Conservation (phyloP, 92 coral and sea anemone genomes). For the Pocillopora meandrina region DNA sequence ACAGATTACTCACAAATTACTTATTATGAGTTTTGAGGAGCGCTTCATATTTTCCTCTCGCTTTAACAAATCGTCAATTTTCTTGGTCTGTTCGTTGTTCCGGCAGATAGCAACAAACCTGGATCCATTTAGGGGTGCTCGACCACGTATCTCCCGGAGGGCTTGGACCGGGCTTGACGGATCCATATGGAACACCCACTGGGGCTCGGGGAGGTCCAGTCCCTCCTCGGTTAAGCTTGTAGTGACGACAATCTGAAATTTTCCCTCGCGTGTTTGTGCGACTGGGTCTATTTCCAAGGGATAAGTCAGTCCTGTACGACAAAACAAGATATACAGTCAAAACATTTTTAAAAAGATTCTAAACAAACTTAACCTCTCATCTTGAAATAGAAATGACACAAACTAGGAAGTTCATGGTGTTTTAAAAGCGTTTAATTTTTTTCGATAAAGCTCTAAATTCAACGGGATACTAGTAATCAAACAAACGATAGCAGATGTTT, state of each 20-base stretch:
- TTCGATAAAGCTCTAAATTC: too few species aligned
- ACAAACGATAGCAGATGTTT: neutral
- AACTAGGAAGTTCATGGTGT: too few species aligned
- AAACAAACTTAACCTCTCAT: too few species aligned
- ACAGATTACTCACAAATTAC: neutral
- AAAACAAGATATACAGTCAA: neutral
- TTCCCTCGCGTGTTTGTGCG: conserved; percentile 39
- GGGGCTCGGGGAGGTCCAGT: conserved; percentile 70
- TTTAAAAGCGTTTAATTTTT: too few species aligned
- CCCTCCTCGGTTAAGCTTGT: conserved; percentile 73
- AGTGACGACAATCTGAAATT: conserved; percentile 84
- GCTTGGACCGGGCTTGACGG: conserved; percentile 85
- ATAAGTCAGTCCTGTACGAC: neutral
- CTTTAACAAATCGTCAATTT: conserved; percentile 73
- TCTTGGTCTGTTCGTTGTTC: conserved; percentile 70
- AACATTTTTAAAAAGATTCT: too few species aligned
- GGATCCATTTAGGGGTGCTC: conserved; percentile 63
- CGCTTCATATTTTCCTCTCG: conserved; percentile 81
- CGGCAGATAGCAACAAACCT: conserved; percentile 81
- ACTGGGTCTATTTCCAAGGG: neutral
- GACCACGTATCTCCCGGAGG: conserved; percentile 74
- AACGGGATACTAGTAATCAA: too few species aligned
- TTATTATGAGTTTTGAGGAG: conserved; percentile 50
- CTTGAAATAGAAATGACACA: too few species aligned
- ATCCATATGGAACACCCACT: conserved; percentile 84